Conservation (phyloP, 2,888 invertebrate species). For the Amiota communis region DNA sequence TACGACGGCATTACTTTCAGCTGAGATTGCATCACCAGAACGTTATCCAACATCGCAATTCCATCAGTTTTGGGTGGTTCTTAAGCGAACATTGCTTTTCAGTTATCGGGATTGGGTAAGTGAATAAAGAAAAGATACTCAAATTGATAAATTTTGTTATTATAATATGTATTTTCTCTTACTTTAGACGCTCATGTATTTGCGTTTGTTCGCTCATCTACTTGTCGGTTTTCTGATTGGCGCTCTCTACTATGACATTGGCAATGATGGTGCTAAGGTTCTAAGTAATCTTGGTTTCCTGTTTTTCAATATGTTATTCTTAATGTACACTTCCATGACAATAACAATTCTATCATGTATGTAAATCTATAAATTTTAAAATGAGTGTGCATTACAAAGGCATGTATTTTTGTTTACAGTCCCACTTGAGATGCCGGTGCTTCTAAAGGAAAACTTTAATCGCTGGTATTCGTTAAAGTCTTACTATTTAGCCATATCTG, state of each 20-base stretch:
- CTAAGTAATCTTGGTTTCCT: constrained; percentile 96
- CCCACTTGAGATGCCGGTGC: constrained; percentile 95
- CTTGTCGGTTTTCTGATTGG: constrained; percentile 95
- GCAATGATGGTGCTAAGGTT: constrained; percentile 96
- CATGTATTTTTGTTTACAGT: constrained; percentile 77
- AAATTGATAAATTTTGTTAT: background rate
- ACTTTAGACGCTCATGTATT: constrained; percentile 91
- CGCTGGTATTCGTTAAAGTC: constrained; percentile 96
- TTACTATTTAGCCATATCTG: constrained; percentile 95
- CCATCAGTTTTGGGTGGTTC: constrained; percentile 89
- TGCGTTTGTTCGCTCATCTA: constrained; percentile 94
- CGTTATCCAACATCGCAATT: constrained; percentile 89
- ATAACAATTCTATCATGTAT: constrained; percentile 97
- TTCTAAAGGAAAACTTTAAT: constrained; percentile 95
- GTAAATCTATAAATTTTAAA: constrained; percentile 61
- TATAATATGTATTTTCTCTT: background rate
- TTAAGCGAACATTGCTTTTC: constrained; percentile 88
- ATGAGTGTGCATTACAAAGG: too few species aligned
- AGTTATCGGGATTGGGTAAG: constrained; percentile 91
- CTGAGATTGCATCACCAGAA: constrained; percentile 78
- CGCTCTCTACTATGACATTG: constrained; percentile 94
- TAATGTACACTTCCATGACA: constrained; percentile 99
- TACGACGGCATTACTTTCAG: constrained; percentile 80
- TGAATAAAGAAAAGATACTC: constrained; percentile 11
- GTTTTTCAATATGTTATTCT: constrained; percentile 98